Conservation (phyloP, 2,888 invertebrate genomes). For the Allolobophora icterica region DNA sequence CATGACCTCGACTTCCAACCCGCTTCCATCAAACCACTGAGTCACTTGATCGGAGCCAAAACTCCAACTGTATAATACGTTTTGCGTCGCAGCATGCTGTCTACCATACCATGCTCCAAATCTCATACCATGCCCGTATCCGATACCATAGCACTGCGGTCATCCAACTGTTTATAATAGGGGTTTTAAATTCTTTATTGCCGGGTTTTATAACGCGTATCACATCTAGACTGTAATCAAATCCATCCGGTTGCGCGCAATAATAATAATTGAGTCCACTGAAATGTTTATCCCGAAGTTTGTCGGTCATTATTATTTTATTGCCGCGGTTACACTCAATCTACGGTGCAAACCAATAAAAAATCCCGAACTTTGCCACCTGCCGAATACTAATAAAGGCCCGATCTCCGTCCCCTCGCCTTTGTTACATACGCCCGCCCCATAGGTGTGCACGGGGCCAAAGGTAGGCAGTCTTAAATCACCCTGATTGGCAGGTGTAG, state of each 20-base stretch:
- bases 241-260: background rate
- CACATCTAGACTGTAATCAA: background rate
- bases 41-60: background rate
- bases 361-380: background rate
- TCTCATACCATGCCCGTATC: no score
- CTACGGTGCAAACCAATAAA: constrained; percentile 20
- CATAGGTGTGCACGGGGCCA: background rate
- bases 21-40: background rate
- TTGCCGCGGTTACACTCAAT: background rate
- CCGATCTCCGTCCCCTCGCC: background rate
- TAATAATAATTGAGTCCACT: constrained; percentile 18
- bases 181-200: background rate
- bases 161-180: background rate
- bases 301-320: constrained; percentile 24
- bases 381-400: background rate
- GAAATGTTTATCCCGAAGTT: constrained; percentile 22
- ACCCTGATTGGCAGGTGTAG: constrained; percentile 17
- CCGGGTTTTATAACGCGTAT: background rate
- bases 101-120: background rate
- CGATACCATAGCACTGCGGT: no score
- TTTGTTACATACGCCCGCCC: background rate
- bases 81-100: background rate
- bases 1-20: background rate
- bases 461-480: constrained; percentile 17
- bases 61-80: constrained; percentile 8